A percentile compares a stretch with the other conserved stretches of the same genome.
phyloP scores from a whole-genome alignment of 2,113 vertebrate species.

The Thinocorus orbignyianus region DNA sequence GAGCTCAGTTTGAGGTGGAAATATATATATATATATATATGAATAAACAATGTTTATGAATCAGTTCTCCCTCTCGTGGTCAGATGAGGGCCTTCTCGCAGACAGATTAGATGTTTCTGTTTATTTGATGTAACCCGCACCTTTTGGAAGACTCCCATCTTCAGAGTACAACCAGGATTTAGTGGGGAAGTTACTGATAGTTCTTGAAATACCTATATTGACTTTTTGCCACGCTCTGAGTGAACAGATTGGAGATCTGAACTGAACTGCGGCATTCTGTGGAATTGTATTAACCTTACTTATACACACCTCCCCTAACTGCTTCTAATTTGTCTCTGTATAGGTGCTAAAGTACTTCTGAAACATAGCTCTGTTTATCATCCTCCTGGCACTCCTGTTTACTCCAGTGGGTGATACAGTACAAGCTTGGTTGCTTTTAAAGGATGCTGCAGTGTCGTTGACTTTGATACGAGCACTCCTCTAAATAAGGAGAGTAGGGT shows the following conservation, averaged over 20 bases:
- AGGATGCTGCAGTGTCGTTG: neutral
- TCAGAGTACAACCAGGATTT: neutral
- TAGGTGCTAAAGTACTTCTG: constrained; percentile 12
- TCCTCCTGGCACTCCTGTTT: neutral
- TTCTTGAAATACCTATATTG: constrained; percentile 37
- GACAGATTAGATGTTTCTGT: neutral
- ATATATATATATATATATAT: constrained; percentile 5
- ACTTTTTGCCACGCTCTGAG: constrained; percentile 3
- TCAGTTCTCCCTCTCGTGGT: constrained; percentile 66
- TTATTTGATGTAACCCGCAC: neutral
- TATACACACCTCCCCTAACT: neutral
- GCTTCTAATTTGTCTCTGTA: constrained; percentile 46
- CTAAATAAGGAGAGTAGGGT: neutral
- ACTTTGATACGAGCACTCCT: neutral
- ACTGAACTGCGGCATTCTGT: neutral
- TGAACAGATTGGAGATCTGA: constrained; percentile 28
- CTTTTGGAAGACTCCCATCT: neutral
- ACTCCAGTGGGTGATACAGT: constrained; percentile 2
- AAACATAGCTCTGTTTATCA: neutral
- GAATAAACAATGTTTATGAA: constrained; percentile 21
- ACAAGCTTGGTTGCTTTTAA: constrained; percentile 17
- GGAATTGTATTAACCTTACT: constrained; percentile 7
- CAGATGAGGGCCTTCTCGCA: constrained; percentile 24
- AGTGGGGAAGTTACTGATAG: constrained; percentile 10
- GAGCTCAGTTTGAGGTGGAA: neutral